Conservation (phyloP, 2,113 vertebrate genomes). For the Gasterosteus nipponicus region DNA sequence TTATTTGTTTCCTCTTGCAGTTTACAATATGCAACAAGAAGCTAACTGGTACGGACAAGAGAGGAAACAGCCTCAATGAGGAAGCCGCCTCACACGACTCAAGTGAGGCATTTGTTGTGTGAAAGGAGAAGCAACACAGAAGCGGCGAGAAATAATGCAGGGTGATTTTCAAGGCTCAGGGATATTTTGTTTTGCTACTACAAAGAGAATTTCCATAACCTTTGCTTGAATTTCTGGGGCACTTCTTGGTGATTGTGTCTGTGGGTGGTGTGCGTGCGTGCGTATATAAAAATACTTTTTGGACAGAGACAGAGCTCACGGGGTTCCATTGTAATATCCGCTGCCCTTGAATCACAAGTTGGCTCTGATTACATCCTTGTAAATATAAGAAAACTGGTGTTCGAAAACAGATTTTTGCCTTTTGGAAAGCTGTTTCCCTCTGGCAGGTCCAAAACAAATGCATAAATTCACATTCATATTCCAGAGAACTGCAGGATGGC, state of each 20-base stretch:
- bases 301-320: constrained; percentile 47
- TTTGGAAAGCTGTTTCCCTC: constrained; percentile 38
- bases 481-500: constrained; percentile 15
- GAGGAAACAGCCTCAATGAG: constrained; percentile 8
- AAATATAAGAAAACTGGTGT: constrained; percentile 39
- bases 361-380: constrained; percentile 55
- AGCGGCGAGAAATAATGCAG: constrained; percentile 34
- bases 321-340: constrained; percentile 38
- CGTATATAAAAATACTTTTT: constrained; percentile 43
- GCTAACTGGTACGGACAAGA: constrained; percentile 13
- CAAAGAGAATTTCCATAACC: constrained; percentile 60
- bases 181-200: constrained; percentile 62
- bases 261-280: constrained; percentile 59
- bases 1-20: constrained; percentile 14
- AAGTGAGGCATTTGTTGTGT: constrained; percentile 29
- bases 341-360: constrained; percentile 43
- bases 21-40: constrained; percentile 10
- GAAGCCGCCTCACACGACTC: constrained; percentile 25
- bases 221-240: constrained; percentile 51
- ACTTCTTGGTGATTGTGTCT: constrained; percentile 59
- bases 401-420: constrained; percentile 31
- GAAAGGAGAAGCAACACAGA: constrained; percentile 30
- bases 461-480: constrained; percentile 18
- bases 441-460: constrained; percentile 36
- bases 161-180: constrained; percentile 48